phyloP scores from a whole-genome alignment of 2,888 invertebrate genomes.

The Rhagonycha fulva region DNA sequence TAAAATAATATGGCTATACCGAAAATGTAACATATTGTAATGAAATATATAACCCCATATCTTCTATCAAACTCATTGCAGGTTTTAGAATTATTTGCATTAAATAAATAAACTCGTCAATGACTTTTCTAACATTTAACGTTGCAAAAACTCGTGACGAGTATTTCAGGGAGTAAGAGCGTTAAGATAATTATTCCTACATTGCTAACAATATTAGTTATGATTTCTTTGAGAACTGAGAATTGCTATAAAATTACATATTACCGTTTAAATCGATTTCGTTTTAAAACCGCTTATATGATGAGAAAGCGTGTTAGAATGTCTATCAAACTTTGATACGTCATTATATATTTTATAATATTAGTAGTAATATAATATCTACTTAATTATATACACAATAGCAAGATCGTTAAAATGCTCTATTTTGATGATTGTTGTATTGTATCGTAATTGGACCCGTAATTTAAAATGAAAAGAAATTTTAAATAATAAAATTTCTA shows the following conservation, averaged over 20 bases:
- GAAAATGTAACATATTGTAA: too few relatives aligned
- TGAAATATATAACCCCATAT: too few relatives aligned
- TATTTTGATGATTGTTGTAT: neutral
- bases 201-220: neutral
- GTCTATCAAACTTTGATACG: slow-evolving; percentile 3
- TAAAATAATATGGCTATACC: too few relatives aligned
- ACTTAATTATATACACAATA: neutral
- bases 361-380: too few relatives aligned
- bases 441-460: neutral
- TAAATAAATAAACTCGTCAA: too few relatives aligned
- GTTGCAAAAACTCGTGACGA: too few relatives aligned
- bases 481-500: neutral
- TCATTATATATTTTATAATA: neutral
- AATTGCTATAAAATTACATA: neutral
- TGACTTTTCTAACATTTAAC: too few relatives aligned
- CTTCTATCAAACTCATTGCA: too few relatives aligned
- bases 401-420: slow-evolving; percentile 12
- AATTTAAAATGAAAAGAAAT: neutral
- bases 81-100: too few relatives aligned
- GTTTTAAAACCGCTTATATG: neutral
- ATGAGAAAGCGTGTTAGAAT: slow-evolving; percentile 14
- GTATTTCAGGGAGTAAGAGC: too few relatives aligned
- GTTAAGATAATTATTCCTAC: too few relatives aligned
- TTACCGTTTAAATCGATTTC: neutral
- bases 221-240: neutral